Base-by-base conservation (phyloP, 1,140 invertebrate genomes). In the Onthophagus taurus region DNA sequence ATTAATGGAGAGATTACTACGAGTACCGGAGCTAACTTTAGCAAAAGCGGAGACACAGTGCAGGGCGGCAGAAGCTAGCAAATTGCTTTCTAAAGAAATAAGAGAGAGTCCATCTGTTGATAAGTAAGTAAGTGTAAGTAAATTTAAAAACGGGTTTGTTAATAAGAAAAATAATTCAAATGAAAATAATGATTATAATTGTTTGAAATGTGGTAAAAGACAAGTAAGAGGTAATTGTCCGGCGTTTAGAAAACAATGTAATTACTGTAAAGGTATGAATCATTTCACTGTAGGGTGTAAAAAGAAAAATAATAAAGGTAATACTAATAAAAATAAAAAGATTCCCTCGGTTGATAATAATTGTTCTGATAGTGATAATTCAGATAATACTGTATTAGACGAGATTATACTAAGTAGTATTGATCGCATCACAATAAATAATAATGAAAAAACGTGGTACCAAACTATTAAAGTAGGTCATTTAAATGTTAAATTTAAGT, bases 1-100 rank as follows among this genome's bases (percentile, higher is more conserved):
- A 13, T 16, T 60, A 1, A 50, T 57, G 31, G 52, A 63, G 34
- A 55, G 46, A 31, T 31, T 66, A 9, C 44, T 62, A 21, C 48
- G 52, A 37, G 46, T 44, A 5, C 42, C 33, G 4, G 48, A 53
- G 19, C 42, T 64, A 11, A 54, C 38, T 3, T 24, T 60, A 13
- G 45, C 50, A 13, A 50, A 54, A 35, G 57, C 56, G 6, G 45
- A 58, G 2, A 41, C 51, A 14, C 45, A 49, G 7, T 52, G 53
- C 37, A 42, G 48, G n/a, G 35, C 51, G 3, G 24, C 29, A 7
- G 26, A 42, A 17, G 14, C 0, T 2, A 42, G 16, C n/a, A 19
- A 23, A 31, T 3, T 13, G 3, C 34, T 31, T 11, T 13, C 17
- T 2, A 33, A 42, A 19, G 17, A 3, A n/a, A 9, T 31, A 16